Evolutionary conservation across 2,888 invertebrate genomes (phyloP).

Genomic region (Apamea epomidion): DNA sequence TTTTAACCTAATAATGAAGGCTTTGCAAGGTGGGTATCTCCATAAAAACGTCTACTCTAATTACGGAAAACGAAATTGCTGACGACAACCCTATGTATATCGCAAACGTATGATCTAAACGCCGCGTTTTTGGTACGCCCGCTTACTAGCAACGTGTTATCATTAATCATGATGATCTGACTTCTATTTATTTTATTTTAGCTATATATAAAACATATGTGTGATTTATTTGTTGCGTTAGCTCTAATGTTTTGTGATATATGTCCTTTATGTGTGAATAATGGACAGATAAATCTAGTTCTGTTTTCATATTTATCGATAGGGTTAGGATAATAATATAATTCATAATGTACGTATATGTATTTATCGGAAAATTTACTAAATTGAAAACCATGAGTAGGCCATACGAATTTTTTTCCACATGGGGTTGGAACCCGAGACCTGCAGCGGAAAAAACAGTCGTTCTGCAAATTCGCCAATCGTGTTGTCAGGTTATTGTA

Average conservation of each 20-base stretch:
- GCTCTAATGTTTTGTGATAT: slow-evolving; percentile 52
- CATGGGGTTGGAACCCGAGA: neutral
- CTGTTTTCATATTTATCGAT: slow-evolving; percentile 2
- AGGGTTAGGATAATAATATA: neutral
- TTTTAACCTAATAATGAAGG: neutral
- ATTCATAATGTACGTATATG: neutral
- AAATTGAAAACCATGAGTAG: neutral
- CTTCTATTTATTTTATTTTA: slow-evolving; percentile 67
- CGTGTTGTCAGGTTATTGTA: neutral
- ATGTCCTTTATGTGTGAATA: slow-evolving; percentile 23
- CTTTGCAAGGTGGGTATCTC: neutral
- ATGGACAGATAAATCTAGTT: slow-evolving; percentile 29
- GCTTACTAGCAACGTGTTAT: slow-evolving; percentile 66
- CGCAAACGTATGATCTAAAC: slow-evolving; percentile 73
- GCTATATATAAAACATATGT: slow-evolving; percentile 62
- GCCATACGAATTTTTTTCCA: neutral
- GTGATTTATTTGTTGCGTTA: slow-evolving; percentile 61
- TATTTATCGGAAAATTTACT: neutral
- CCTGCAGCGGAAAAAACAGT: neutral
- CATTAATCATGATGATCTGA: slow-evolving; percentile 69
- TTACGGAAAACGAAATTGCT: neutral
- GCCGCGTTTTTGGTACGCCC: slow-evolving; percentile 68
- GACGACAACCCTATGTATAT: slow-evolving; percentile 65
- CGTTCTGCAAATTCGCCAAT: neutral
- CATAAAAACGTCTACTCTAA: neutral